phyloP scores from a whole-genome alignment of 2,113 vertebrate species.

The Ovis canadensis region DNA sequence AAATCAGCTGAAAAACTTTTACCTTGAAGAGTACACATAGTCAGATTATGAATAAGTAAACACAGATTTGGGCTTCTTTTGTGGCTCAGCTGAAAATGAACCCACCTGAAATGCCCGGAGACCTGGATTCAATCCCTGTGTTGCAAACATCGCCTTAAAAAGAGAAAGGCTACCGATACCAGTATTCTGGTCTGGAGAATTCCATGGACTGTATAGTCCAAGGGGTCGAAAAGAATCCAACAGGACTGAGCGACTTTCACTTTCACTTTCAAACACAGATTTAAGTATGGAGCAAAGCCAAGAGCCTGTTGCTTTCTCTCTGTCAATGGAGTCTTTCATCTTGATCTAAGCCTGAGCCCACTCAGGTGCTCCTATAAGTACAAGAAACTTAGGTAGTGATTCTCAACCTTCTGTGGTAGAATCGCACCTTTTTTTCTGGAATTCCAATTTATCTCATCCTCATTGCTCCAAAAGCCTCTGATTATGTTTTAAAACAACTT shows the following conservation, averaged over 20 bases:
- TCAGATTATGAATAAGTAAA: background rate
- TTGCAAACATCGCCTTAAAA: too few relatives aligned
- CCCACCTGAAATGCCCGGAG: too few relatives aligned
- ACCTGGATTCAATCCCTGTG: too few relatives aligned
- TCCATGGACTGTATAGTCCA: too few relatives aligned
- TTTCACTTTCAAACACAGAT: background rate
- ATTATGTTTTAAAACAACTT: background rate
- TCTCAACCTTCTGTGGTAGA: background rate
- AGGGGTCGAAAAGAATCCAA: too few relatives aligned
- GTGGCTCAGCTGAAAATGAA: too few relatives aligned
- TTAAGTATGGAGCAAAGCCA: background rate
- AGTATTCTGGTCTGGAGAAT: too few relatives aligned
- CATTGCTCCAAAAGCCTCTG: background rate
- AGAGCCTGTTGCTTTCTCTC: background rate
- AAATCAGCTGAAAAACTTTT: too few relatives aligned
- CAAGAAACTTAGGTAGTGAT: background rate
- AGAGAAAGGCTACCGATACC: too few relatives aligned
- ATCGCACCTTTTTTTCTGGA: background rate
- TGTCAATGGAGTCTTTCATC: background rate
- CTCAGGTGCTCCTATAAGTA: background rate
- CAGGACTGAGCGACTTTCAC: too few relatives aligned
- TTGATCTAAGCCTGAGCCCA: background rate
- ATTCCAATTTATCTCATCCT: background rate
- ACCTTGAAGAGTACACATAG: background rate
- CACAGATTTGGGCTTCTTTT: too few relatives aligned